phyloP scores from a whole-genome alignment of 2,113 vertebrate genomes.

The Potamarius usumacintae region DNA sequence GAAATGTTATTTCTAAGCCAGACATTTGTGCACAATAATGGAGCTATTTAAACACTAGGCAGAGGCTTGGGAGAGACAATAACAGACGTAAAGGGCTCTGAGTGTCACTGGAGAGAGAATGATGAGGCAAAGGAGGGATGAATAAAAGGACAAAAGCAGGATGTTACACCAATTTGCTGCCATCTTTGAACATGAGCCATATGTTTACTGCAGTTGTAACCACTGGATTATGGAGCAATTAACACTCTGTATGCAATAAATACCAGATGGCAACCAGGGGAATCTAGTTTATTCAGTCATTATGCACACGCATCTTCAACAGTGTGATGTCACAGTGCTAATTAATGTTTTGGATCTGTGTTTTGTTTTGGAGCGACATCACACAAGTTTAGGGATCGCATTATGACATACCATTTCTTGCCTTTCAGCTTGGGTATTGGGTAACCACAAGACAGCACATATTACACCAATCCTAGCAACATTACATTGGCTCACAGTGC shows the following conservation, averaged over 20 bases:
- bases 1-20: not conserved
- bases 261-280: conserved; percentile 22
- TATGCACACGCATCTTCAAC: not conserved
- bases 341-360: not conserved
- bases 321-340: not conserved
- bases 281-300: conserved; percentile 1
- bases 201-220: conserved; percentile 24
- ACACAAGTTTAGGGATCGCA: not conserved
- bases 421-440: not conserved
- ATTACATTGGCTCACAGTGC: not conserved
- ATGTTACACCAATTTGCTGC: conserved; percentile 23
- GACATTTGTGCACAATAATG: conserved; percentile 1
- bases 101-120: not conserved
- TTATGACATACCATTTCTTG: not conserved
- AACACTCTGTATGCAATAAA: conserved; percentile 26
- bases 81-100: not conserved
- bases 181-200: conserved; percentile 28
- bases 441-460: not conserved
- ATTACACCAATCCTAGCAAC: not conserved
- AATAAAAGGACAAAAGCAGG: conserved; percentile 26
- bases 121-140: conserved; percentile 13
- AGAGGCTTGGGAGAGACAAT: conserved; percentile 12
- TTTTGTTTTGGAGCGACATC: conserved; percentile 2
- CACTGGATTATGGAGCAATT: conserved; percentile 17
- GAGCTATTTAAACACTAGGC: conserved; percentile 7